Base-by-base conservation (phyloP, 2,797 vertebrate species). In the Threskiornis aethiopicus region DNA sequence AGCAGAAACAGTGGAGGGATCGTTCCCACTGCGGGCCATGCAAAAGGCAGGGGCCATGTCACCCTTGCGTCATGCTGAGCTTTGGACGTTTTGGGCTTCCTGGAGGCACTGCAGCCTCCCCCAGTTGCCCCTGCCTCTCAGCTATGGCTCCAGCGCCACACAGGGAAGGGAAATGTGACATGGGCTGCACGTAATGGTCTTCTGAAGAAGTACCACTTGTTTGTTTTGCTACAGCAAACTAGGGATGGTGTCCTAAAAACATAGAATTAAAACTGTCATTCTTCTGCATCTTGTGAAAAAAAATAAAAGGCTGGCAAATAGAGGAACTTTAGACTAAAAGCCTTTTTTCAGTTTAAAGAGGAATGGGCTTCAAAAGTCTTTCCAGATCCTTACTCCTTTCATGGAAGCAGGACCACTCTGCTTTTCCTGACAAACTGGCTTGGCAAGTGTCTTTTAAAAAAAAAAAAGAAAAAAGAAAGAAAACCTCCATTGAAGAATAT, bases 171-270 rank as follows among this genome's bases (percentile, higher is more conserved):
- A 77, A 80, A 91, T 29, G 6, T 2, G 3, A 8, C 57, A 20
- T 10, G 11, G 52, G 6, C 10, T 81, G 21, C 51, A 22, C 0
- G 0, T 28, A 46, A 86, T 22, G 13, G 18, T 29, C 10, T 65
- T 89, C 78, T 81, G 73, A 84, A 93, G 28, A 20, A 77, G 19
- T 21, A 24, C 8, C 3, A 1, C 47, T 77, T 72, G 29, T 61
- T 76, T 15, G 6, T 55, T 88, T 89, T 54, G 37, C 37, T 78
- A 75, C 57, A 91, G 25, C 28, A 67, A 57, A 61, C 17, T 41
- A 16, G 6, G 10, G 6, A 42, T 44, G 51, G 19, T 29, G 35
- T 69, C 79, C 42, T 92, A 33, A 91, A 71, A 29, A 18, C 41
- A 41, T 8, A 21, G 31, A 85, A 87, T 76, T 57, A 80, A 76